Percentiles rank a stretch among this genome's conserved stretches.
Evolutionary conservation across 2,888 invertebrate species (phyloP).

Genomic region (Meta bourneti): DNA sequence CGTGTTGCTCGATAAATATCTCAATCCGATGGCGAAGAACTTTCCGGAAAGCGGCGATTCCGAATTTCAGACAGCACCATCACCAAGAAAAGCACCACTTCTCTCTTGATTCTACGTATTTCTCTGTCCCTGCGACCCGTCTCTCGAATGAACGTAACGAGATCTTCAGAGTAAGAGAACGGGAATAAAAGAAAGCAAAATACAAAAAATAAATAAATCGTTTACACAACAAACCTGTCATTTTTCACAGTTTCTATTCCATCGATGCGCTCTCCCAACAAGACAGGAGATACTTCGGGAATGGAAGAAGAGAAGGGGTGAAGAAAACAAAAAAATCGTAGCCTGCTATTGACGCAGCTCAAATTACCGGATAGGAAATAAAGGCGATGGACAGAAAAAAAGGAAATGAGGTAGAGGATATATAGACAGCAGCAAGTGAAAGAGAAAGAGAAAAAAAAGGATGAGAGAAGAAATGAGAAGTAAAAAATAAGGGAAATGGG

Average conservation of each 20-base stretch:
- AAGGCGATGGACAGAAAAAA: conserved; percentile 8
- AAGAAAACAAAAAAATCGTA: conserved; percentile 10
- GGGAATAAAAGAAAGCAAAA: neutral
- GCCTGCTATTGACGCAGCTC: conserved; percentile 67
- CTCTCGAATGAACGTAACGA: conserved; percentile 29
- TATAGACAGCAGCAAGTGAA: neutral
- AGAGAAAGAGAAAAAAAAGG: neutral
- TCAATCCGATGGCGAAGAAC: too few relatives aligned
- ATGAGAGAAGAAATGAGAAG: neutral
- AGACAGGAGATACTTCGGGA: conserved; percentile 21
- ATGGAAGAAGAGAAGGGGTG: neutral
- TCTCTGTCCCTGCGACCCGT: conserved; percentile 2
- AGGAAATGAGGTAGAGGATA: conserved; percentile 49
- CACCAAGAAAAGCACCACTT: conserved; percentile 24
- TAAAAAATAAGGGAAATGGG: conserved; percentile 42
- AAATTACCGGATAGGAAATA: conserved; percentile 66
- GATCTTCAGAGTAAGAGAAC: conserved; percentile 15
- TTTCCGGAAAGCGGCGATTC: neutral
- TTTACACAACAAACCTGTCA: conserved; percentile 41
- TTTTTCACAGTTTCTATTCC: conserved; percentile 53
- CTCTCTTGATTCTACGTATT: neutral
- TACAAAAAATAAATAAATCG: neutral
- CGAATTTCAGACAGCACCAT: conserved; percentile 18
- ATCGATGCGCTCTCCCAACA: conserved; percentile 21
- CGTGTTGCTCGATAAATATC: too few relatives aligned